Conservation (phyloP, 2,888 invertebrate genomes). For the Andrena chrysosceles region DNA sequence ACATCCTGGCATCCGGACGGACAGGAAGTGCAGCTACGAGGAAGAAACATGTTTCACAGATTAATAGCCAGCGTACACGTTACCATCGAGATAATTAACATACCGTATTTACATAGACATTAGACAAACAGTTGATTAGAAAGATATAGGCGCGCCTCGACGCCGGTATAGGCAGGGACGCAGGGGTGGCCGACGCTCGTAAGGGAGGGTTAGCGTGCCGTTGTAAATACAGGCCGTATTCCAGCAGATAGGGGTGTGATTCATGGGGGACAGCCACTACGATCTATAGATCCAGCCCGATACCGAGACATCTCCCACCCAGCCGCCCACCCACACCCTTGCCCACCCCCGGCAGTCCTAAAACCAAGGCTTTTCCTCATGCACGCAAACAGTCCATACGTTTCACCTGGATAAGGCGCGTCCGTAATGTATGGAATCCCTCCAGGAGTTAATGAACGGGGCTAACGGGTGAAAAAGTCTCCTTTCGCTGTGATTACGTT, state of each 20-base stretch:
- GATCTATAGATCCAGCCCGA: constrained; percentile 82
- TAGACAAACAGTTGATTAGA: constrained; percentile 84
- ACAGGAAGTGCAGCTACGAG: constrained; percentile 62
- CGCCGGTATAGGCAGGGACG: constrained; percentile 39
- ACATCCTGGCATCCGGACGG: constrained; percentile 29
- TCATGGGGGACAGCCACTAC: constrained; percentile 81
- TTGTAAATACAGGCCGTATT: constrained; percentile 80
- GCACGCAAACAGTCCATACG: constrained; percentile 83
- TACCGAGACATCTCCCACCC: constrained; percentile 78
- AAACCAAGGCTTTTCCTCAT: constrained; percentile 67
- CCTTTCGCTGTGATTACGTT: constrained; percentile 13
- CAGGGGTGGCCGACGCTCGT: constrained; percentile 39
- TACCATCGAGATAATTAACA: constrained; percentile 82
- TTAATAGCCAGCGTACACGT: constrained; percentile 80
- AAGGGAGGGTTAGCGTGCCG: constrained; percentile 79
- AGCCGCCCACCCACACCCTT: constrained; percentile 17
- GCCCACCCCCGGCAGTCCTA: constrained; percentile 46
- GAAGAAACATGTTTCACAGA: constrained; percentile 75
- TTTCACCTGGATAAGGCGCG: constrained; percentile 78
- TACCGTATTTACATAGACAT: constrained; percentile 84
- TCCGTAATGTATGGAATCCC: constrained; percentile 76
- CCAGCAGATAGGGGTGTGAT: constrained; percentile 82
- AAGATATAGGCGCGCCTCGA: constrained; percentile 78
- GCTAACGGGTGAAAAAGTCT: constrained; percentile 31
- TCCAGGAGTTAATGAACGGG: constrained; percentile 71